Conservation (phyloP, 2,888 invertebrate species). For the Nymphalis c-album region DNA sequence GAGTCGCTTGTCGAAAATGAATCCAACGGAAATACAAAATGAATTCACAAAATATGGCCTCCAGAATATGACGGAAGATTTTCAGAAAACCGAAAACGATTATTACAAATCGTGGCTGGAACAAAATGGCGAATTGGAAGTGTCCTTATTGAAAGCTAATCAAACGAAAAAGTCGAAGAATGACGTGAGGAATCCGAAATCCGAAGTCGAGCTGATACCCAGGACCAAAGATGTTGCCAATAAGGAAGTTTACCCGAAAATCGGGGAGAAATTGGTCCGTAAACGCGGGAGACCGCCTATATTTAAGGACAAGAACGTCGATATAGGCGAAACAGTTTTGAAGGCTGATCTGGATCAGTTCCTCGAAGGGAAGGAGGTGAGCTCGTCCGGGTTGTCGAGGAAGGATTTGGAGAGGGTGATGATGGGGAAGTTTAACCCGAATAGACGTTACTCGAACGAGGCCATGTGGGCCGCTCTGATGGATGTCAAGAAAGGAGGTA, state of each 20-base stretch:
- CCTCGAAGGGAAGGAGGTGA: conserved; percentile 75
- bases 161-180: conserved; percentile 60
- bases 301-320: conserved; percentile 71
- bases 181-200: conserved; percentile 58
- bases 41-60: conserved; percentile 74
- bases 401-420: conserved; percentile 76
- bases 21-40: conserved; percentile 63
- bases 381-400: conserved; percentile 74
- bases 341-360: conserved; percentile 78
- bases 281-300: conserved; percentile 70
- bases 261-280: conserved; percentile 61
- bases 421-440: conserved; percentile 80
- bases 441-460: conserved; percentile 75
- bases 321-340: conserved; percentile 72
- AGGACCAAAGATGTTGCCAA: conserved; percentile 48
- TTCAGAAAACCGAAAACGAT: conserved; percentile 67
- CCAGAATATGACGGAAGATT: conserved; percentile 59
- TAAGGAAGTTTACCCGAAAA: conserved; percentile 49
- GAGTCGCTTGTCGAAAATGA: conserved; percentile 68
- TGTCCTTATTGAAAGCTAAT: conserved; percentile 67
- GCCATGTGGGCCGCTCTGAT: conserved; percentile 82
- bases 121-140: conserved; percentile 76
- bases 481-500: conserved; percentile 82
- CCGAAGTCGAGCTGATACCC: conserved; percentile 73
- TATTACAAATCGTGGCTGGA: conserved; percentile 77